A percentile compares a stretch with the other conserved stretches of the same genome.
phyloP scores from a whole-genome alignment of 2,888 invertebrate genomes.

The Dryobota labecula region DNA sequence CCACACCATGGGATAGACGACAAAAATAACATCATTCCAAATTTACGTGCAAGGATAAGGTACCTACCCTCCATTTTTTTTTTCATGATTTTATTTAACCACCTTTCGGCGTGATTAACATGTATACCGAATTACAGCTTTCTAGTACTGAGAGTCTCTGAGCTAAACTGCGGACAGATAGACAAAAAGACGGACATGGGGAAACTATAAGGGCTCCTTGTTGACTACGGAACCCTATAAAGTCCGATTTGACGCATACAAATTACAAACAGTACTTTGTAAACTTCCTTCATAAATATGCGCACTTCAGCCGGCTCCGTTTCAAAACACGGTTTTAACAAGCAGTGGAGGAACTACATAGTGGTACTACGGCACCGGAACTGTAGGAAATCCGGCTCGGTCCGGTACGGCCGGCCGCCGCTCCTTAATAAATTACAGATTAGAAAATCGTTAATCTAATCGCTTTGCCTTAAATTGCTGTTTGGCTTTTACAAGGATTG shows the following conservation, averaged over 20 bases:
- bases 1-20: no score
- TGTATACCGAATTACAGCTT: no score
- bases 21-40: no score
- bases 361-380: slow-evolving; percentile 71
- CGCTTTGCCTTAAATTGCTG: slow-evolving; percentile 67
- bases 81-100: no score
- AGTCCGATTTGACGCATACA: slow-evolving; percentile 42
- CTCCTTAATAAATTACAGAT: slow-evolving; percentile 85
- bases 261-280: slow-evolving; percentile 40
- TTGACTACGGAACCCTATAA: no score
- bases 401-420: slow-evolving; percentile 65
- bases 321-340: slow-evolving; percentile 62
- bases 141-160: no score
- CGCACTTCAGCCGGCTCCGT: slow-evolving; percentile 52
- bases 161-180: no score
- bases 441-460: slow-evolving; percentile 87
- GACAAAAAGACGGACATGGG: no score
- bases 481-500: slow-evolving; percentile 26
- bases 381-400: slow-evolving; percentile 78
- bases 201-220: no score
- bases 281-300: slow-evolving; percentile 62
- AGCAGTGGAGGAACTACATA: slow-evolving; percentile 67
- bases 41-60: no score
- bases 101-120: no score
- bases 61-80: no score